Evolutionary conservation across 2,113 vertebrate species (phyloP), one percentile per base, ranked within the genome.

Genomic region (Helogale parvula): DNA sequence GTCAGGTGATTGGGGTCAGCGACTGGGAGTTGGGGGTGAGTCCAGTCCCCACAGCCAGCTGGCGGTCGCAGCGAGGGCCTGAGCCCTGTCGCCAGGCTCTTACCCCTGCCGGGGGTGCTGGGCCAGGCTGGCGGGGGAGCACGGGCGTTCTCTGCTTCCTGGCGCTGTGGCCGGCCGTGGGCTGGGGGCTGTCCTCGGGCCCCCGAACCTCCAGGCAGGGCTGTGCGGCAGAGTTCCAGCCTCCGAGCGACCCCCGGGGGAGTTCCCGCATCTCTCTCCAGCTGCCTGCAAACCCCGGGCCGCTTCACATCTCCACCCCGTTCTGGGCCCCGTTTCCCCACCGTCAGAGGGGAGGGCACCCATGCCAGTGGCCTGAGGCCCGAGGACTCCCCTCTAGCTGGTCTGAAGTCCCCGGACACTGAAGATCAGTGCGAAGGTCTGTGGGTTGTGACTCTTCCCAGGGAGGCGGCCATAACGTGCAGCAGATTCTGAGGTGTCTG

Each of bases 141-240:
- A 14, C 35, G 2, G 52, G 10, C 2, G 3, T 17, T 27, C 13
- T 2, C 3, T 13, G 16, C 66, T 45, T 8, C 14, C 7, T 1
- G 8, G 77, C 11, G 50, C n/a, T 21, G 3, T 0, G 35, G 23
- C 12, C 4, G 31, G 27, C 3, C 0, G 6, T 8, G 1, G 1
- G 11, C 25, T 3, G 60, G 29, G 10, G 25, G 54, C 11, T 1
- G 12, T 25, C 13, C 74, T 38, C 52, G n/a, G 10, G 14, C 16
- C 54, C 76, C 0, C 3, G 50, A 7, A 2, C 10, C 60, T 25
- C 19, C 21, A 4, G 38, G 38, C 71, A 2, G 38, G 47, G 13
- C 19, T 2, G 10, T 10, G 21, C 35, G 25, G 7, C 12, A 17
- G 50, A 50, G 60, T 25, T 29, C 57, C 15, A 12, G 69, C 69